Base-by-base conservation (phyloP, 2,113 vertebrate species). In the Aramus guarauna region DNA sequence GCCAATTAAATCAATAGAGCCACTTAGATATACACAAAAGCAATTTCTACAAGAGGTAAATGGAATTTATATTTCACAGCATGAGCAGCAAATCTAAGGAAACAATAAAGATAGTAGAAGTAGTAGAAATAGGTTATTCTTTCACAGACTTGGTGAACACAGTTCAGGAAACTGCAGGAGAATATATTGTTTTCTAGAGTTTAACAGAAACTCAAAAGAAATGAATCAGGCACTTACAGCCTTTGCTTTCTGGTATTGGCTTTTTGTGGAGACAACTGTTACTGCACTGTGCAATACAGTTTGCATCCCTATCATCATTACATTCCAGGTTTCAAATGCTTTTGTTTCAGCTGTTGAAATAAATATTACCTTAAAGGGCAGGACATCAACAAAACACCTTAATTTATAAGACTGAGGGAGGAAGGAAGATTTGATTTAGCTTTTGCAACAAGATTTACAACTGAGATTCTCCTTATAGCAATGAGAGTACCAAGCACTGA, bases 1-100 rank as follows among this genome's bases (percentile, higher is more conserved):
- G 12, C 36, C 85, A 93, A 90, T 95, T 84, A 84, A 83, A 89
- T 89, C 47, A 90, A 90, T 16, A 53, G 32, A 62, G 39, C 29
- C n/a, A 45, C 60, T 78, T 41, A 66, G 53, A 88, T 82, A 79
- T 34, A 73, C 36, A 79, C 66, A 68, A 53, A 90, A 74, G 75
- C 76, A 24, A 74, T 62, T 92, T 62, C 41, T 75, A 4, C 9
- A 32, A 73, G 59, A 67, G 55, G 32, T 53, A 75, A 91, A 50
- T 18, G 24, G 41, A 71, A 64, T 85, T 90, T 90, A 6, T 83
- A 52, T 68, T 64, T 92, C 75, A 64, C 88, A 85, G 71, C 45
- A 47, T 4, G 48, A 78, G 32, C 24, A 64, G 36, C 48, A 88
- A 88, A 76, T 60, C 66, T 56, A 88, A 72, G 52, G 75, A 68